Percentiles rank a stretch among this genome's conserved stretches.
These are phyloP conservation scores for Cuculus canorus DNA, from an alignment of 2,797 vertebrate species.

Conservation along the genomic window DNA sequence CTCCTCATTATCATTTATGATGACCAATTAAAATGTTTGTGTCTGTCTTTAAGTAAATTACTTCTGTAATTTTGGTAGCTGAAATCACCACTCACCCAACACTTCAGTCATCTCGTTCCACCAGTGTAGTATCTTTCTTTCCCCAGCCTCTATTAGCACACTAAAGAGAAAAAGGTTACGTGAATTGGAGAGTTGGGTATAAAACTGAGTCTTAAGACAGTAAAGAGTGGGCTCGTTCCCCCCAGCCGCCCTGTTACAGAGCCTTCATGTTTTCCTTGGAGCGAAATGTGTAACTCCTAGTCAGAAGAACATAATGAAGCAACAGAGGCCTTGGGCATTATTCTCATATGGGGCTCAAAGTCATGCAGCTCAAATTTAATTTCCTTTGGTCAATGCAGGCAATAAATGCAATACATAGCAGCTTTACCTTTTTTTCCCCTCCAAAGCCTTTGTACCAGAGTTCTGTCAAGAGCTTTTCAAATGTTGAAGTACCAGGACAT, in stretches of 20 bases:
- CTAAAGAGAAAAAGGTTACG: neutral
- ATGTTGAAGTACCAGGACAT: fast-evolving
- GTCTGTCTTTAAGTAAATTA: slow-evolving; percentile 39
- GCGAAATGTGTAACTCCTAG: neutral
- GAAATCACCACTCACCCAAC: neutral
- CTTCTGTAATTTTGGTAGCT: slow-evolving; percentile 16
- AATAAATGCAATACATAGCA: neutral
- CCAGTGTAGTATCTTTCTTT: neutral
- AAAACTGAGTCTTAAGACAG: neutral
- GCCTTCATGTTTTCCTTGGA: neutral
- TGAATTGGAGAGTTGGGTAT: neutral
- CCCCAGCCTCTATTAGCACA: neutral
- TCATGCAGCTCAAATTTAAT: neutral
- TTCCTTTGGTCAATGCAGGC: neutral
- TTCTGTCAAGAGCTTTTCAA: neutral
- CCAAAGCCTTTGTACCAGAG: fast-evolving
- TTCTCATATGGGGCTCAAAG: neutral
- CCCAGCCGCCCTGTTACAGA: fast-evolving
- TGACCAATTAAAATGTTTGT: slow-evolving; percentile 61
- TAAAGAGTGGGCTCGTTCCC: neutral
- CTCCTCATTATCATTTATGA: slow-evolving; percentile 63
- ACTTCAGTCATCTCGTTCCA: neutral
- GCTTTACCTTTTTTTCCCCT: neutral
- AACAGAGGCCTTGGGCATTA: neutral
- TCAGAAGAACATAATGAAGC: neutral